Base-by-base conservation (phyloP, 2,113 vertebrate genomes). In the Myocastor coypus region DNA sequence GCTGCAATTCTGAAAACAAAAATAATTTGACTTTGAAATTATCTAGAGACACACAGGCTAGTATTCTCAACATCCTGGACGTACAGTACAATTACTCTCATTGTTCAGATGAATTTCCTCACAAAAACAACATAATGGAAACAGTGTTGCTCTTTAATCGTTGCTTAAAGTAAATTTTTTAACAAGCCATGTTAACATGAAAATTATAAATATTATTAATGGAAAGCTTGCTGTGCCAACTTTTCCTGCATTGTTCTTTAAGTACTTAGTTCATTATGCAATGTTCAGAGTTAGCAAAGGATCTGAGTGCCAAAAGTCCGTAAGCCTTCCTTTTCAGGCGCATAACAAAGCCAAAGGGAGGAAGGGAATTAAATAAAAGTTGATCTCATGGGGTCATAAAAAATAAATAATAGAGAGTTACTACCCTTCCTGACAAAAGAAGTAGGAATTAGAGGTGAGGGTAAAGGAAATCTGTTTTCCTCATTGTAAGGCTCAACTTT, bases 1-100 rank as follows among this genome's bases (percentile, higher is more conserved):
- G 2, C 96, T 82, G 81, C 98, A 98, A 83, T 98, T 98, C 99
- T 99, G 97, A 1, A 61, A 83, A 95, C 50, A 97, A 94, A 97
- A 78, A 50, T 80, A 88, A 93, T 55, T 7, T 24, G 84, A 69
- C 71, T 94, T 89, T 97, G 52, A 94, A 96, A 92, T 95, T 71
- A 94, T 30, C 26, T 46, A 64, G 3, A 64, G 77, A 83, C 57
- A 52, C 82, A 92, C 28, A 94, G 34, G 19, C 80, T 66, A 68
- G 68, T 69, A 81, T 81, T 92, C 80, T 77, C 85, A 82, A 66
- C 28, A 64, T 52, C 26, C 92, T 92, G 82, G 57, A 66, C 50
- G 61, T 5, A n/a, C 6, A 82, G 75, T 78, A 96, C 66, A 97
- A 94, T 93, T 84, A 50, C 37, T 66, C 61, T 96, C 66, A 91